Percentiles rank a stretch among this genome's conserved stretches.
Evolutionary conservation across 2,888 invertebrate species (phyloP).

Genomic region (Tribolium freemani): DNA sequence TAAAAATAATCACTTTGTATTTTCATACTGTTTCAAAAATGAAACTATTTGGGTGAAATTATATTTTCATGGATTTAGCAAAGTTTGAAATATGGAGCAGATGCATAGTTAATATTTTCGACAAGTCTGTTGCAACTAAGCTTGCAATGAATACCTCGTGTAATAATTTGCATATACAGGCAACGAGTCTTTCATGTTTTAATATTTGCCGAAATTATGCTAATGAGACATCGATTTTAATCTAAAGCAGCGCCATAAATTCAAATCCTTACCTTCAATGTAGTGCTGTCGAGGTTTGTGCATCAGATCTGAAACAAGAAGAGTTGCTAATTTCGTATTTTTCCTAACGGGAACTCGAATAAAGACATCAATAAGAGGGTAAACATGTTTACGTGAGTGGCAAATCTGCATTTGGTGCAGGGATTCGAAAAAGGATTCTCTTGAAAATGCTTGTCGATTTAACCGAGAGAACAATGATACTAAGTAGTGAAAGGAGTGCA

Average conservation of each 20-base stretch:
- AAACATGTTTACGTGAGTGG: constrained; percentile 35
- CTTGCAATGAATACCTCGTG: constrained; percentile 19
- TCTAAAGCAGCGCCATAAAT: constrained; percentile 1
- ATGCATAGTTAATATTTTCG: constrained; percentile 23
- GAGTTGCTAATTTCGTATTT: constrained; percentile 15
- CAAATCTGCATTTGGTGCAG: constrained; percentile 21
- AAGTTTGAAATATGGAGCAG: constrained; percentile 14
- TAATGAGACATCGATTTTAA: constrained; percentile 8
- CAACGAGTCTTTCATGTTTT: constrained; percentile 7
- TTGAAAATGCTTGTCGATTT: constrained; percentile 5
- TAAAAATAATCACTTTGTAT: background rate
- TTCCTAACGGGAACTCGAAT: constrained; percentile 4
- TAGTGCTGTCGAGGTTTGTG: constrained; percentile 64
- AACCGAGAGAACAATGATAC: constrained; percentile 5
- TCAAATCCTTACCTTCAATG: constrained; percentile 61
- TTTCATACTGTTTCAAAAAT: background rate
- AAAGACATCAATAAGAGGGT: constrained; percentile 1
- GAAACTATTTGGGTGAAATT: background rate
- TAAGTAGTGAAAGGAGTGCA: constrained; percentile 22
- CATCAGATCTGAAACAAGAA: constrained; percentile 63
- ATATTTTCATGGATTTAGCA: constrained; percentile 13
- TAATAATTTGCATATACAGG: constrained; percentile 9
- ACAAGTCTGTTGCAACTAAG: constrained; percentile 13
- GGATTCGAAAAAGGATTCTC: background rate
- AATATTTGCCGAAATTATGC: constrained; percentile 16